These are phyloP conservation scores for Himalopsyche phryganea DNA, from an alignment of 1,140 invertebrate species.

Conservation along the genomic window DNA sequence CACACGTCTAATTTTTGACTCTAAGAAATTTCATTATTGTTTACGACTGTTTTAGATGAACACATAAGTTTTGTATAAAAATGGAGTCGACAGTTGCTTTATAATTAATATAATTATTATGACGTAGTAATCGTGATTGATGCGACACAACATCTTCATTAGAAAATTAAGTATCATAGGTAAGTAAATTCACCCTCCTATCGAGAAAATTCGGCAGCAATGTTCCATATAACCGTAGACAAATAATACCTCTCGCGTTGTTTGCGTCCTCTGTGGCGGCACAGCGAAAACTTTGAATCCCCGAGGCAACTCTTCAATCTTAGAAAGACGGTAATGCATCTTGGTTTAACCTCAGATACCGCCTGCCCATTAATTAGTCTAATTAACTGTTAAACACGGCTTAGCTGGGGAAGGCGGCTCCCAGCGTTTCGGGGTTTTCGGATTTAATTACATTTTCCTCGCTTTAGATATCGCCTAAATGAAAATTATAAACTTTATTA, in stretches of 20 bases:
- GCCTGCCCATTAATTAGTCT: slow-evolving; percentile 25
- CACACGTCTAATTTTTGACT: too few species aligned
- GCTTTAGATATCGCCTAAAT: neutral
- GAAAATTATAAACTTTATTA: neutral
- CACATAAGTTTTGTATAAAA: too few species aligned
- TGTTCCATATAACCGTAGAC: neutral
- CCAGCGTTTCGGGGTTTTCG: slow-evolving; percentile 5
- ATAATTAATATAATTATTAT: too few species aligned
- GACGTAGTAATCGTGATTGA: too few species aligned
- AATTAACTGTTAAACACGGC: slow-evolving; percentile 30
- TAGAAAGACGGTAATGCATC: slow-evolving; percentile 17
- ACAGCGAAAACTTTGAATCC: neutral
- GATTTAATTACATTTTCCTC: slow-evolving; percentile 4
- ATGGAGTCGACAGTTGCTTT: too few species aligned
- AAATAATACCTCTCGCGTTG: neutral
- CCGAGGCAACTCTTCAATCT: slow-evolving; percentile 2
- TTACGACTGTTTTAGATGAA: too few species aligned
- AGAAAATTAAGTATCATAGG: too few species aligned
- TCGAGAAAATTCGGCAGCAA: neutral
- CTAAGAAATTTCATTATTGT: too few species aligned
- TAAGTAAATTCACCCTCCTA: neutral
- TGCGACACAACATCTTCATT: too few species aligned
- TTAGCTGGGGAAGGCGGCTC: slow-evolving; percentile 16
- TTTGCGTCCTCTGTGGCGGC: neutral
- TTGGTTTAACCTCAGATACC: slow-evolving; percentile 18